Evolutionary conservation across 2,888 invertebrate genomes (phyloP).

Genomic region (Nymphalis urticae): DNA sequence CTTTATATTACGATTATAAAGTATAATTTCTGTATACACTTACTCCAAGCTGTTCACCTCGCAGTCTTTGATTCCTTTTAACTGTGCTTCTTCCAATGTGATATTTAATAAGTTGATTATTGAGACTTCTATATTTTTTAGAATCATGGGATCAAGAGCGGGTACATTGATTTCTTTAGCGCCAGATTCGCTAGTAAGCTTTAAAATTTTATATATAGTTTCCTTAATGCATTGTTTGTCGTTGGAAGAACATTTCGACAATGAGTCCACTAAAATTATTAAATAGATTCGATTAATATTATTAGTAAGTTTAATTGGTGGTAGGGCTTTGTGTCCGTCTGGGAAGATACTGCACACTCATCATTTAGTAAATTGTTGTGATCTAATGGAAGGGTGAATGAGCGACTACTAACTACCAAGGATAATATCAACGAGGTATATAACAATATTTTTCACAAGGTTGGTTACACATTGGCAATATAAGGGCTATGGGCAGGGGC

Average conservation of each 20-base stretch:
- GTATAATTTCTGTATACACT: constrained; percentile 28
- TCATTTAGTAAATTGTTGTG: too few species aligned
- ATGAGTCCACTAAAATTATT: constrained; percentile 48
- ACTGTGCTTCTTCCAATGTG: constrained; percentile 47
- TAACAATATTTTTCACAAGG: too few species aligned
- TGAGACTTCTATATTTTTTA: constrained; percentile 45
- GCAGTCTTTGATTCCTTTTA: constrained; percentile 52
- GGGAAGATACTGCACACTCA: too few species aligned
- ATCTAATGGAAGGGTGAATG: too few species aligned
- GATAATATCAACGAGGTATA: too few species aligned
- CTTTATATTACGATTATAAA: neutral
- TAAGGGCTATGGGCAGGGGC: too few species aligned
- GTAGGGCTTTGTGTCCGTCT: too few species aligned
- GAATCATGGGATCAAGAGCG: constrained; percentile 49
- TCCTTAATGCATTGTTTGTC: constrained; percentile 49
- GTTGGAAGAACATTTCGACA: constrained; percentile 49
- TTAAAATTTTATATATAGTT: constrained; percentile 42
- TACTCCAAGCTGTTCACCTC: constrained; percentile 48
- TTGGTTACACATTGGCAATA: too few species aligned
- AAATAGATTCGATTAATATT: constrained; percentile 10
- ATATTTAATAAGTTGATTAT: constrained; percentile 45
- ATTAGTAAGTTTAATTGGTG: neutral
- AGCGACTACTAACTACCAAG: too few species aligned
- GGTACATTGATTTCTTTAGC: constrained; percentile 49
- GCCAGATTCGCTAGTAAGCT: constrained; percentile 45